Evolutionary conservation across 2,113 vertebrate species (phyloP), one percentile per base, ranked within the genome.

Genomic region (Alethe castanea): DNA sequence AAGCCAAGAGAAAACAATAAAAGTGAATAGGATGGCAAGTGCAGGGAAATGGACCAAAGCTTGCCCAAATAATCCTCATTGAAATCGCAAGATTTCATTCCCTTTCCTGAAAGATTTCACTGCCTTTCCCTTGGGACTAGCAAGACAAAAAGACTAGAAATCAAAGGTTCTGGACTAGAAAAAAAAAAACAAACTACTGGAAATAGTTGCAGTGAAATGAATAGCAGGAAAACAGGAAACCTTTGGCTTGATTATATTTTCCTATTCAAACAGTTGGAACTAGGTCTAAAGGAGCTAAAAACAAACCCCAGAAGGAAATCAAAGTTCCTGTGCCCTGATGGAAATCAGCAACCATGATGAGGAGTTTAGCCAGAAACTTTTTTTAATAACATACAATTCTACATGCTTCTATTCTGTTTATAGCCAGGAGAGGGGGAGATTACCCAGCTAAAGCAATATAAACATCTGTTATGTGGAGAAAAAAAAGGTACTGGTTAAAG

Each of bases 271-370:
- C 19, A 77, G 15, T 33, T 95, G 42, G 54, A 95, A 83, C 23
- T 44, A 53, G 50, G 42, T 72, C 62, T 54, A 80, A 90, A 53
- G 42, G 29, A 88, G 53, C 71, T 95, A 92, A 95, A 94, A 96
- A 93, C 92, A 94, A 90, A 52, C 38, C 8, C 26, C 29, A 77
- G 33, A 77, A 83, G 33, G 67, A 96, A 83, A 94, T 22, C 11
- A 33, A 69, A 92, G 53, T 90, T 96, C 59, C 59, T 42, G n/a
- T 59, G 52, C 35, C 45, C 35, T 2, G 0, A 19, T 73, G 35
- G 29, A 88, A 90, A 73, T 66, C 62, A 47, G 67, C 23, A 80
- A 59, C 29, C 29, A 61, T 15, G 33, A 61, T 61, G 23, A 57
- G 17, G 19, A 86, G 50, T 72, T 53, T 33, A 88, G 66, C 13